Evolutionary conservation across 1,140 invertebrate genomes (phyloP), one percentile per base, ranked within the genome.

Genomic region (Drosophila miranda): DNA sequence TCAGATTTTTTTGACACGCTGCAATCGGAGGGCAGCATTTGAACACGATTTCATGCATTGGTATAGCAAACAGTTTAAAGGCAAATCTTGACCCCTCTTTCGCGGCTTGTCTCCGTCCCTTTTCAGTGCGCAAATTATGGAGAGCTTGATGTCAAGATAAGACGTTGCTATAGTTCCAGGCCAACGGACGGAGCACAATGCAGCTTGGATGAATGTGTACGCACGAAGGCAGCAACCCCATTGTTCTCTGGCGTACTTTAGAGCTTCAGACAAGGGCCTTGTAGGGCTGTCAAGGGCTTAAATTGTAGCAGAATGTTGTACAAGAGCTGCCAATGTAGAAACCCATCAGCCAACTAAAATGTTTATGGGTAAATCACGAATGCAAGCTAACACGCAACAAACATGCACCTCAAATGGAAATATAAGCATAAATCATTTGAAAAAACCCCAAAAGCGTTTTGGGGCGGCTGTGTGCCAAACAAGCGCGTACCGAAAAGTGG

Each of bases 341-440:
- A n/a, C 16, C 6, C 7, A 70, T 74, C 60, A 75, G 82, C 75
- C 60, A 49, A 56, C 38, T 43, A 42, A 30, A 34, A 14, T 53
- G 55, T 58, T 45, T 79, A 42, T 75, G 57, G 14, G 7, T 42
- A 16, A 16, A 64, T 19, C 11, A 28, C 26, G 38, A 66, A 28
- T 64, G 23, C 41, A 41, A 53, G 41, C 60, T 48, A 66, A 54
- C 28, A 52, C 21, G 8, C 23, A 28, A 44, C 41, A 21, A 16
- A 57, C 53, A 54, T 57, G 52, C 48, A 71, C 14, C 52, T 5
- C 26, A 9, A 59, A 56, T 52, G 41, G 46, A 63, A 53, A 51
- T 61, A 61, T 19, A 60, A 61, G 28, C 49, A 73, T 76, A 79
- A 84, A 84, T 79, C 67, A 62, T 76, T 84, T 76, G 56, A 80